Base-by-base conservation (phyloP, 2,113 vertebrate genomes). In the Erythrocercus mccallii region DNA sequence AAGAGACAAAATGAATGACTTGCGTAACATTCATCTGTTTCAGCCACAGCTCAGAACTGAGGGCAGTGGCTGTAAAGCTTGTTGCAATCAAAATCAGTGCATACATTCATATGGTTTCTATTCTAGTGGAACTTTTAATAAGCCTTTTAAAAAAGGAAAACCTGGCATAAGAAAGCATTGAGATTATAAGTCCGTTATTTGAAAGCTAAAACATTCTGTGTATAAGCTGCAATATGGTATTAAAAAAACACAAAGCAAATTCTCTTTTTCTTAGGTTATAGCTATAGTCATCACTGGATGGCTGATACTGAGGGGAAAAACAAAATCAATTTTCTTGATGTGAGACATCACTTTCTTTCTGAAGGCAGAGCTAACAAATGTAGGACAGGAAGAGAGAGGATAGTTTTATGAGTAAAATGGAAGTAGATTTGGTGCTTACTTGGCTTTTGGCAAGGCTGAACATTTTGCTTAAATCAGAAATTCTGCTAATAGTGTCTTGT, bases 141-240 rank as follows among this genome's bases (percentile, higher is more conserved):
- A 85, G 92, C 78, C 6, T 11, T 45, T 6, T 40, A 7, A 28
- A 56, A 51, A 58, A 6, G 1, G 27, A 56, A 79, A 88, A 47
- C 6, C 1, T 71, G 3, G 5, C 8, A 9, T 60, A 50, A 19
- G 44, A 40, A 86, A 42, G 10, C 45, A 13, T 17, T 93, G 61
- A 54, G 23, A 45, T 82, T 84, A 51, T 15, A 69, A 76, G 12
- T 71, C 16, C 30, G 11, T 88, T 82, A 35, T 35, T 44, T 58
- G 53, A 72, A 86, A 72, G 27, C 21, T 48, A 57, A 37, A 79
- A 50, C 40, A 62, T 8, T 15, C 23, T 74, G n/a, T n/a, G n/a
- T n/a, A n/a, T n/a, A n/a, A n/a, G 10, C 40, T 11, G 1, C 40
- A 68, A 15, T 37, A 19, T 1, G 0, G 5, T 62, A 33, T 71